Conservation (phyloP, 2,113 vertebrate species). For the Rousettus leschenaultii region DNA sequence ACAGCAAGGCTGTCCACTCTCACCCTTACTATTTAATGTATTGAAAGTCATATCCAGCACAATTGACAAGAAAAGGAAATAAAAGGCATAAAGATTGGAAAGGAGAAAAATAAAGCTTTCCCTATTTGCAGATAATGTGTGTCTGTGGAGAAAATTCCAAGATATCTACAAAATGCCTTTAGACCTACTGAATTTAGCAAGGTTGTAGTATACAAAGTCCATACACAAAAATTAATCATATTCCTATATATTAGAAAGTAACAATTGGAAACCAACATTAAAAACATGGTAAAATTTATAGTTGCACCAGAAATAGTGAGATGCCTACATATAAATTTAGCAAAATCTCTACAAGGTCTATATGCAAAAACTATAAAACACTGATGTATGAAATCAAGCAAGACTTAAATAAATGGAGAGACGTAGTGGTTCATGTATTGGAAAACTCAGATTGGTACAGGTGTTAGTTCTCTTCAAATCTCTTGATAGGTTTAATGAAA, state of each 20-base stretch:
- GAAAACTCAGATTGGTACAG: background rate
- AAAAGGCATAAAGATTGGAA: background rate
- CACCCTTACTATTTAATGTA: background rate
- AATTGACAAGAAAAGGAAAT: background rate
- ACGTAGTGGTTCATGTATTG: background rate
- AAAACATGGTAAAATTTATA: background rate
- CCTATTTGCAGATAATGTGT: background rate
- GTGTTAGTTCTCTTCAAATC: background rate
- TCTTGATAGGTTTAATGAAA: background rate
- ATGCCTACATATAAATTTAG: background rate
- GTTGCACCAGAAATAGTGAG: background rate
- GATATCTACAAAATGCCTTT: background rate
- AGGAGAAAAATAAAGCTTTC: background rate
- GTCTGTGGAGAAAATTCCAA: background rate
- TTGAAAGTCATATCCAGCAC: background rate
- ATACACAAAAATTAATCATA: background rate
- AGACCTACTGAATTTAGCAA: background rate
- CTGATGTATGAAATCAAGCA: background rate
- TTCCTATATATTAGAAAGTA: background rate
- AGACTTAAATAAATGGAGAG: background rate
- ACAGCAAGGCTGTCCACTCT: background rate
- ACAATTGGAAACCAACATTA: background rate
- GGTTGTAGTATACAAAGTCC: background rate
- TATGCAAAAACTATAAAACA: background rate
- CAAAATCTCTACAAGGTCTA: background rate